These are phyloP conservation scores for Smithornis capensis DNA, from an alignment of 2,113 vertebrate genomes.

Conservation along the genomic window DNA sequence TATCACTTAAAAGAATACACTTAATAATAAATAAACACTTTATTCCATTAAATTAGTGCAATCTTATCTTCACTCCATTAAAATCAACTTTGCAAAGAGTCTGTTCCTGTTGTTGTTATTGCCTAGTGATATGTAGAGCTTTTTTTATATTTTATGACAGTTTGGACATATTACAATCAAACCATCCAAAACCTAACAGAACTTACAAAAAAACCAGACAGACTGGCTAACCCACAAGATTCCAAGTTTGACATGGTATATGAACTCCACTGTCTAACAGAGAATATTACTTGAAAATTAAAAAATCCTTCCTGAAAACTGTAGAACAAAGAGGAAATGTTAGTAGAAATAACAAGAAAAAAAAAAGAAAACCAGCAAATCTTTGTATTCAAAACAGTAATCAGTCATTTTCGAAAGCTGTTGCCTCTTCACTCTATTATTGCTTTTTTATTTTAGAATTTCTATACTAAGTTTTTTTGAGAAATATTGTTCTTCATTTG, in stretches of 20 bases:
- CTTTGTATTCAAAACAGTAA: constrained; percentile 26
- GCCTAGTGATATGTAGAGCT: background rate
- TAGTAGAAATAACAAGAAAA: constrained; percentile 21
- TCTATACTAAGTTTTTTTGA: constrained; percentile 37
- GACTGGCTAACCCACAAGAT: background rate
- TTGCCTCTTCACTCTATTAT: background rate
- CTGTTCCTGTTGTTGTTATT: background rate
- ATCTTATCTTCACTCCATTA: background rate
- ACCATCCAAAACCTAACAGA: background rate
- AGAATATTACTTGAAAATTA: background rate
- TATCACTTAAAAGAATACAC: background rate
- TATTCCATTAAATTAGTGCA: background rate
- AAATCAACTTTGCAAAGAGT: background rate
- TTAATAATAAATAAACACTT: constrained; percentile 13
- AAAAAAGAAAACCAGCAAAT: constrained; percentile 19
- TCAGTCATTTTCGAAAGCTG: constrained; percentile 31
- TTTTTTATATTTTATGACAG: constrained; percentile 5
- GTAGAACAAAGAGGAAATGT: background rate
- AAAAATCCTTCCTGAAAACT: constrained; percentile 21
- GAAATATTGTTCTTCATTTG: constrained; percentile 17
- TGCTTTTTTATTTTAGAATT: constrained; percentile 6
- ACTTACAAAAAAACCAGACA: constrained; percentile 15
- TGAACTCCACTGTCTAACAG: background rate
- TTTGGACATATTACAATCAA: background rate
- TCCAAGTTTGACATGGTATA: background rate